Evolutionary conservation across 2,797 vertebrate genomes (phyloP).

Genomic region (Poecilia picta): DNA sequence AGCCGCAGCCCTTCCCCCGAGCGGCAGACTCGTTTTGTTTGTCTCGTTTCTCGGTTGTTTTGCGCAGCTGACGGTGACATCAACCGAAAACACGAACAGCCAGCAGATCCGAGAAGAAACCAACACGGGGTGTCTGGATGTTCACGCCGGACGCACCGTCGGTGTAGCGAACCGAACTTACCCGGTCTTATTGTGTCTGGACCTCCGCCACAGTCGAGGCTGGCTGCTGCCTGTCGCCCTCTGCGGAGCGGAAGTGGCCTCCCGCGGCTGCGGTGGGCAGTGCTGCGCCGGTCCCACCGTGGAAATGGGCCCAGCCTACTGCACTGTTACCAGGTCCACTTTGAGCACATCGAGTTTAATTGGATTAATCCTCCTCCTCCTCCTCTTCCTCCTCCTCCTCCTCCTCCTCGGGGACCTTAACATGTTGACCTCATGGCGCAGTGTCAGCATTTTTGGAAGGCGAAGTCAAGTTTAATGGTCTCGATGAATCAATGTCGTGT

Average conservation of each 20-base stretch:
- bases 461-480: background rate
- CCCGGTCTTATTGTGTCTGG: conserved; percentile 86
- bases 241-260: conserved; percentile 90
- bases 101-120: background rate
- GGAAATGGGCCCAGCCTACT: conserved; percentile 34
- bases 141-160: background rate
- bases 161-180: conserved; percentile 52
- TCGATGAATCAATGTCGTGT: background rate
- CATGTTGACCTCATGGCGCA: too few species aligned
- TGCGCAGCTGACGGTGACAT: conserved; percentile 8
- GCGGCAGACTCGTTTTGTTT: conserved; percentile 49
- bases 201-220: conserved; percentile 87
- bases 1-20: conserved; percentile 61
- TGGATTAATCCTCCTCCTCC: background rate
- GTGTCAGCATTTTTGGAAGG: background rate
- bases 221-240: conserved; percentile 86
- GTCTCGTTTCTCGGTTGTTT: conserved; percentile 37
- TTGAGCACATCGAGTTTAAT: background rate
- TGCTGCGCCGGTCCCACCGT: conserved; percentile 51
- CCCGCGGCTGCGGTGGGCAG: conserved; percentile 86
- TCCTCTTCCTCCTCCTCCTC: too few species aligned
- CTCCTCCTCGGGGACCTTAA: background rate
- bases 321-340: background rate
- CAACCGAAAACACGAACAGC: background rate
- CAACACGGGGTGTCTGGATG: background rate